Evolutionary conservation across 2,888 invertebrate species (phyloP), one percentile per base, ranked within the genome.

Genomic region (Stenichneumon culpator): DNA sequence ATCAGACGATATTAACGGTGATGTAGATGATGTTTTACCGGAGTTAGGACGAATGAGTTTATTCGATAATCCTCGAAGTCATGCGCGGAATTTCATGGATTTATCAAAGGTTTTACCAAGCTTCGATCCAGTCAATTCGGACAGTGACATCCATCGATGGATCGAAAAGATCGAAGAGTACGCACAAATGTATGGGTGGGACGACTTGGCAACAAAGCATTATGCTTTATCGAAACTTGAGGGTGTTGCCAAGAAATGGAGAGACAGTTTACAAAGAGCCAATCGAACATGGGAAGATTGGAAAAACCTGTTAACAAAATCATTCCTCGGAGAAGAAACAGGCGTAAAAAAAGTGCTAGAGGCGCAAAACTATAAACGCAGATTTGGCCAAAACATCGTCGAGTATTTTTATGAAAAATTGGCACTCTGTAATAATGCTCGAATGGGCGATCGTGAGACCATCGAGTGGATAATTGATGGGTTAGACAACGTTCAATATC

Each of bases 141-240:
- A 86, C 14, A 73, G 87, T 2, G 78, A 67, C 25, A 84, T 88
- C 28, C 22, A 25, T 2, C 19, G 65, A 57, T 89, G 87, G 88
- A 83, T 88, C 19, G 79, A 84, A 0, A 88, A 89, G 84, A 85
- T 89, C 0, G 89, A 89, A 65, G 87, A 89, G 22, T 90, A 75
- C 73, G 87, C 83, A 1, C 86, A 86, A 28, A 60, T 90, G 28
- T 88, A 89, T 54, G 63, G 68, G 7, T 89, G 88, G 88, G 87
- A 88, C 52, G 88, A 89, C 9, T 28, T 85, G 1, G 80, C 89
- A 0, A 88, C 86, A 2, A 82, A 70, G 25, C 88, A 89, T 83
- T 88, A 87, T 80, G 89, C 84, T 9, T 52, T 88, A 3, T 52
- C 52, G 19, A 52, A 52, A 19, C 52, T 52, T 7, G 52, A 52